Conservation (phyloP, 2,113 vertebrate species). For the Apteryx mantelli region DNA sequence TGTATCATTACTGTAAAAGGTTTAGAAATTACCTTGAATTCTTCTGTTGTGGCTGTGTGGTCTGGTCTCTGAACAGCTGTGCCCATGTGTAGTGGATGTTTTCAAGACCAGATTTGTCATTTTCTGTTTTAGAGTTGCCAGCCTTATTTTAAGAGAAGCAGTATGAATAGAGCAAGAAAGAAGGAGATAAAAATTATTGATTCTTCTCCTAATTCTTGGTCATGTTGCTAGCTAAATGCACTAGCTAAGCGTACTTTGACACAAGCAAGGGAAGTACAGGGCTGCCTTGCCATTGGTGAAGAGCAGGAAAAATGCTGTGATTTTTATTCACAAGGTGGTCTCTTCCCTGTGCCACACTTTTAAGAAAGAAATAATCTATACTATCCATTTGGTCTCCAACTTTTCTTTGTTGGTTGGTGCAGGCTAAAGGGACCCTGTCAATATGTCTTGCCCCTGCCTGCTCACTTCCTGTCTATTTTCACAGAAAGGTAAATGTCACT, state of each 20-base stretch:
- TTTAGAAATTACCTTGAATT: background rate
- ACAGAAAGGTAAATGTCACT: background rate
- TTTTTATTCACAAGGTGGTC: background rate
- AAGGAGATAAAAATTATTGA: background rate
- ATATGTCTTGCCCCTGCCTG: background rate
- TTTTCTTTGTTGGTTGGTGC: background rate
- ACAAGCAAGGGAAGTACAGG: background rate
- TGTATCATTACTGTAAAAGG: background rate
- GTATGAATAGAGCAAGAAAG: background rate
- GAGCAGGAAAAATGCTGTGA: background rate
- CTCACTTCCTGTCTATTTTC: background rate
- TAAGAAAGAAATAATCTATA: background rate
- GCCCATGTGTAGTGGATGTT: background rate
- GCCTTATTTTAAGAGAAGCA: background rate
- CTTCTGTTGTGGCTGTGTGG: background rate
- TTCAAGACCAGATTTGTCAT: background rate
- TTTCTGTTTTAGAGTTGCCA: background rate
- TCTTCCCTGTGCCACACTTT: background rate
- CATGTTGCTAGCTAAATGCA: background rate
- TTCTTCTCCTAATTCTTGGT: background rate
- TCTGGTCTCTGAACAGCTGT: background rate
- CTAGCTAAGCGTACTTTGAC: background rate
- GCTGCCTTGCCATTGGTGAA: background rate
- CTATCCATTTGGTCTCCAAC: background rate
- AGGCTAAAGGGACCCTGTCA: background rate